Base-by-base conservation (phyloP, 64 coral and sea anemone species). In the Porites lutea region DNA sequence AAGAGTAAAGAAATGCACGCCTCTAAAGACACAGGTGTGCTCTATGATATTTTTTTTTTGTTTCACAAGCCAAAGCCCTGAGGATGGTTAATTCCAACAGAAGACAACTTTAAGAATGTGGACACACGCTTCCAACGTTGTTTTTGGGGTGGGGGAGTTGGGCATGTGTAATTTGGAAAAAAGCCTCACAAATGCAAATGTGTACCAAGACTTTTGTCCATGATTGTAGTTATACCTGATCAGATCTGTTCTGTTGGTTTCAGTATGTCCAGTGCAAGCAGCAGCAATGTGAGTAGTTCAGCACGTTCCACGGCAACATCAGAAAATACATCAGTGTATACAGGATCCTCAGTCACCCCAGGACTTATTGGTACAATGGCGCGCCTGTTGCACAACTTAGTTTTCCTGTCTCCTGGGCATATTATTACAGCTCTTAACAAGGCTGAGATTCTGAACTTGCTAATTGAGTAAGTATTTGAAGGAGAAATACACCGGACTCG, bases 181-280 rank as follows among this genome's bases (percentile, higher is more conserved):
- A 37, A 37, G 27, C 27, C 0, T 1, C 27, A 37, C 27, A 37
- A 37, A 37, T 37, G 27, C 1, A 37, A 37, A 37, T 37, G 0
- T 37, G 27, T 37, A 0, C 27, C 27, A 37, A 37, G 27, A 37
- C 27, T 37, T 37, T 37, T 37, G 27, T 37, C 27, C 27, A 37
- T 37, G 27, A 37, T 37, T n/a, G 65, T 4, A 72, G 69, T 12
- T 8, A 8, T n/a, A 4, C 14, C 15, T 23, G 52, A 5, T 11
- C 2, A 64, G 43, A 9, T 55, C 50, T 70, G 2, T 55, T 3
- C 16, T 79, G 15, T 53, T 19, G 2, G 8, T 21, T 67, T 8
- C 60, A 97, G 95, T 13, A 97, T 97, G 95, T 97, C 95, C 19
- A 93, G 83, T 77, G 74, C 87, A n/a, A 94, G 83, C 23, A 87